Base-by-base conservation (phyloP, 2,888 invertebrate genomes). In the Lasius fuliginosus region DNA sequence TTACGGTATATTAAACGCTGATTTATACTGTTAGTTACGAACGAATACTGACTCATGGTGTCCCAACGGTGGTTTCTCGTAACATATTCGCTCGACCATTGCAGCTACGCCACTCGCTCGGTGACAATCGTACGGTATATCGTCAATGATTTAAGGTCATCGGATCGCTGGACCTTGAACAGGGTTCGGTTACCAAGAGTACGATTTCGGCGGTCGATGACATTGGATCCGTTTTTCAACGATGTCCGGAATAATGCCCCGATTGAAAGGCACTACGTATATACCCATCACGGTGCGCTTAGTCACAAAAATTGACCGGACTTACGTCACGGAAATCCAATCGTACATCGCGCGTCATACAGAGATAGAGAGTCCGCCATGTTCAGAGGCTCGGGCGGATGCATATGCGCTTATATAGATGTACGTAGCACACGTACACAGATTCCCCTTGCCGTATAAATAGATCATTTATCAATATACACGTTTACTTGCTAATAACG, bases 151-250 rank as follows among this genome's bases (percentile, higher is more conserved):
- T 71, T 56, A 46, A 67, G 85, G 77, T 62, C 71, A 49, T 65
- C 62, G 82, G 67, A 64, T 86, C 85, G 77, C 74, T 65, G 84
- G 65, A 82, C 86, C 87, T 89, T 77, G 74, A 74, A 71, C 68
- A 89, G 77, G 77, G 36, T 23, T 62, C 46, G 30, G 46, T 15
- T 40, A 11, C 53, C 62, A 53, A 69, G 75, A 74, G 79, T 69
- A 68, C 23, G 83, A 75, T 86, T 89, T 89, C 83, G 83, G 56
- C 82, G 89, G 73, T 85, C 85, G 84, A 79, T 75, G 85, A 86
- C 86, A 79, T 75, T 76, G 73, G 53, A 73, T 62, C 60, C 12
- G 56, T 71, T 46, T 53, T 33, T 27, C 69, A 46, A 69, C 27
- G 12, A 42, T 18, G 33, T 18, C 30, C 83, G 23, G 12, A 67